These are phyloP conservation scores for Eptatretus burgeri DNA, from an alignment of 2,113 vertebrate species.

Conservation along the genomic window DNA sequence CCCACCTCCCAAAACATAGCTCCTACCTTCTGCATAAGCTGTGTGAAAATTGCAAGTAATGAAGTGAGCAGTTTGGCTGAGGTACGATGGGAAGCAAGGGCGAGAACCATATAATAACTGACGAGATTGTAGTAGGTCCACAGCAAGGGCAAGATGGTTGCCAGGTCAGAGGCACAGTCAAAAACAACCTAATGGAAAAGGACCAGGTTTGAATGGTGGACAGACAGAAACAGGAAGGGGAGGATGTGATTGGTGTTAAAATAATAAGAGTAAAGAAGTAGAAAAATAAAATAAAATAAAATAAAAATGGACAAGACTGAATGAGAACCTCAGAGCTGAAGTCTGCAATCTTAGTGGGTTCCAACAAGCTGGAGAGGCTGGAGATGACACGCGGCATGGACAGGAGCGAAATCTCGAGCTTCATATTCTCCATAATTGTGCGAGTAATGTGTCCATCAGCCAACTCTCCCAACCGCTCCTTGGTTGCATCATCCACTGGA, in stretches of 20 bases:
- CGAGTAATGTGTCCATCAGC: no score
- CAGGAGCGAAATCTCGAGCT: no score
- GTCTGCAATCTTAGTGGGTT: no score
- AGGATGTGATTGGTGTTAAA: slow-evolving; percentile 11
- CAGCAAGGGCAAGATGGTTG: slow-evolving; percentile 41
- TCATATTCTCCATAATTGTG: no score
- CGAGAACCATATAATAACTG: slow-evolving; percentile 41
- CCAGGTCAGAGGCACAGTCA: slow-evolving; percentile 14
- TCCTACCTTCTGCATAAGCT: slow-evolving; percentile 58
- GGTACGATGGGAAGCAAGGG: slow-evolving; percentile 43
- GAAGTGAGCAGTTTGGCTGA: slow-evolving; percentile 58
- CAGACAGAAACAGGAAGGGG: slow-evolving; percentile 28
- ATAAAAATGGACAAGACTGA: slow-evolving; percentile 7
- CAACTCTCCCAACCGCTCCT: no score
- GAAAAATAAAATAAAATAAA: no score
- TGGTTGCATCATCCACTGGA: no score
- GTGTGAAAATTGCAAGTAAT: slow-evolving; percentile 45
- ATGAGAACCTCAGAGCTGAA: neutral
- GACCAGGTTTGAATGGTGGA: no score
- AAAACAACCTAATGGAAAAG: no score
- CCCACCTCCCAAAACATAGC: no score
- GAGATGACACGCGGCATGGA: no score
- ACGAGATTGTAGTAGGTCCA: slow-evolving; percentile 37
- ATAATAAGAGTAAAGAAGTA: slow-evolving; percentile 14
- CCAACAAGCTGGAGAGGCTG: no score